These are phyloP conservation scores for Gymnarchus niloticus DNA, from an alignment of 2,113 vertebrate species.

Conservation along the genomic window DNA sequence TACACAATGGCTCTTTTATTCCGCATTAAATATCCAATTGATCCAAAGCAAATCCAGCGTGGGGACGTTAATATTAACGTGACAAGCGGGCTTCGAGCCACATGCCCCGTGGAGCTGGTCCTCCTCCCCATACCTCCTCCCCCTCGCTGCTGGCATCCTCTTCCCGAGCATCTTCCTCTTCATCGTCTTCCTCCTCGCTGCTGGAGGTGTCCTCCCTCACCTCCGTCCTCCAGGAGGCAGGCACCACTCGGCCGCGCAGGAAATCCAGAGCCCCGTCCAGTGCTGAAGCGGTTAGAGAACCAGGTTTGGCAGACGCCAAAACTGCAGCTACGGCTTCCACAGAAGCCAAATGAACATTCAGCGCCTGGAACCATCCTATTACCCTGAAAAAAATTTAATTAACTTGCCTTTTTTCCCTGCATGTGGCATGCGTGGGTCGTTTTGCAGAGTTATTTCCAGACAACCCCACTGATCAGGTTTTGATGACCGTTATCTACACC, in stretches of 20 bases:
- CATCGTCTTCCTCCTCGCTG: slow-evolving; percentile 86
- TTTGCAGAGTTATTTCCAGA: background rate
- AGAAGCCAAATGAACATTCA: background rate
- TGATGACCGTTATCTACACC: background rate
- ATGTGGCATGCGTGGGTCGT: background rate
- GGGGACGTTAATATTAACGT: slow-evolving; percentile 1
- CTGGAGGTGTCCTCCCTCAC: slow-evolving; percentile 93
- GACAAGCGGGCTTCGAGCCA: background rate
- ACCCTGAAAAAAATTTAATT: background rate
- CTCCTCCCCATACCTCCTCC: slow-evolving; percentile 44
- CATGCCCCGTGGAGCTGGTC: background rate
- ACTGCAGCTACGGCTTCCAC: background rate
- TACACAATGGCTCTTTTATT: slow-evolving; percentile 10
- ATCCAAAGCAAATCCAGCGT: slow-evolving; percentile 4
- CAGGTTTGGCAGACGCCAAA: background rate
- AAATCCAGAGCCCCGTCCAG: slow-evolving; percentile 88
- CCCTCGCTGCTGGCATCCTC: slow-evolving; percentile 77
- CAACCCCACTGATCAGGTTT: background rate
- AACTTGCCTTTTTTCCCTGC: background rate
- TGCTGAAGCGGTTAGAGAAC: too few relatives aligned
- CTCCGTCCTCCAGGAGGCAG: slow-evolving; percentile 86
- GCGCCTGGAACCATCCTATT: background rate
- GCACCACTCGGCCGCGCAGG: slow-evolving; percentile 73
- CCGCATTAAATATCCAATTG: slow-evolving; percentile 4
- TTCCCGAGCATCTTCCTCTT: slow-evolving; percentile 81